Evolutionary conservation across 1,140 invertebrate species (phyloP).

Genomic region (Saccostrea cuccullata): DNA sequence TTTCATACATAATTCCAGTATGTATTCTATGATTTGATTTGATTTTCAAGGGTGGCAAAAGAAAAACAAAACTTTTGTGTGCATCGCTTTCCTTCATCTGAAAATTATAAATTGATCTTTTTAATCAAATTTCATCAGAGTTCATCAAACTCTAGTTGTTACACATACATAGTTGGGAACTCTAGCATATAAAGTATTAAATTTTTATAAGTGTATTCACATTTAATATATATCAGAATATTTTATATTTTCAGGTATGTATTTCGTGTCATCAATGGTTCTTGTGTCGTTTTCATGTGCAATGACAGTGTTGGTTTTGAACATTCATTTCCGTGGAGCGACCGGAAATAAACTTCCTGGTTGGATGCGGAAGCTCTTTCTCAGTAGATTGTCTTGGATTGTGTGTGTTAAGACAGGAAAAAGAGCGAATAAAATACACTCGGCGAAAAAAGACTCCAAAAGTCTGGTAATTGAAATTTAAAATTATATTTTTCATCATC

Average conservation of each 20-base stretch:
- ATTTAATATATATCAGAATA: no score
- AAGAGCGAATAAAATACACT: background rate
- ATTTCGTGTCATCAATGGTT: slow-evolving; percentile 61
- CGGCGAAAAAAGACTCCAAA: background rate
- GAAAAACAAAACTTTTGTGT: no score
- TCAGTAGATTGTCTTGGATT: slow-evolving; percentile 34
- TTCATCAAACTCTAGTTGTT: no score
- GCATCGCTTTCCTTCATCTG: no score
- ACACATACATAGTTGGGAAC: no score
- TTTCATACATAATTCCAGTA: no score
- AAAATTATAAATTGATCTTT: no score
- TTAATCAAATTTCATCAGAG: no score
- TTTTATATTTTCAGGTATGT: slow-evolving; percentile 58
- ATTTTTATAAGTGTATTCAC: no score
- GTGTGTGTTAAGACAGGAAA: slow-evolving; percentile 32
- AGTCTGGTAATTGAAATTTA: background rate
- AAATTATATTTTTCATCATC: background rate
- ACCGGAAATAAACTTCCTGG: slow-evolving; percentile 78
- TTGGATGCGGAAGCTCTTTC: slow-evolving; percentile 75
- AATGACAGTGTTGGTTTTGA: slow-evolving; percentile 78
- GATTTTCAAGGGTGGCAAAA: no score
- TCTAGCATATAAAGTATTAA: no score
- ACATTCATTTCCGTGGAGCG: slow-evolving; percentile 81
- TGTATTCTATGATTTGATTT: no score
- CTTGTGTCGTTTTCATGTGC: slow-evolving; percentile 62